A percentile compares a stretch with the other conserved stretches of the same genome.
Evolutionary conservation across 2,797 vertebrate genomes (phyloP).

Genomic region (Macropodus opercularis): DNA sequence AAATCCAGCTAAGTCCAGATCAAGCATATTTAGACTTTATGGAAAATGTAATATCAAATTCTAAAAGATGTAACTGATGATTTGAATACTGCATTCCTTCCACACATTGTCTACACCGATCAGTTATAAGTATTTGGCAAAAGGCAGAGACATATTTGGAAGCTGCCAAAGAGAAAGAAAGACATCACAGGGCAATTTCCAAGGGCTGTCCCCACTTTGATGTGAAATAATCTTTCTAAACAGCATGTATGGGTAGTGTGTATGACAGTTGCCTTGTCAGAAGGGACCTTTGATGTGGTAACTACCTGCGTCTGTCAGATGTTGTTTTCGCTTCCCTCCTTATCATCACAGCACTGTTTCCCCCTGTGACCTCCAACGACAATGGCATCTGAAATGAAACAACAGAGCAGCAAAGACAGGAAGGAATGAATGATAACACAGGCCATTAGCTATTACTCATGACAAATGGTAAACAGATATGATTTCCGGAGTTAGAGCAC

Average conservation of each 20-base stretch:
- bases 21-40: not conserved
- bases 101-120: not conserved
- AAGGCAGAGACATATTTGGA: not conserved
- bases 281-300: slow-evolving; percentile 31
- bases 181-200: slow-evolving; percentile 7
- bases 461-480: slow-evolving; percentile 23
- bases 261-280: slow-evolving; percentile 34
- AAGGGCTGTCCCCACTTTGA: not conserved
- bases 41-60: too few relatives aligned
- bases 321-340: slow-evolving; percentile 1
- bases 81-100: not conserved
- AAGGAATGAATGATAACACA: slow-evolving; percentile 22
- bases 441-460: slow-evolving; percentile 28
- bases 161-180: not conserved
- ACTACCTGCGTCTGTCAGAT: slow-evolving; percentile 30
- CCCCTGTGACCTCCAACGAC: slow-evolving; percentile 15
- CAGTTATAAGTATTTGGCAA: not conserved
- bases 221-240: slow-evolving; percentile 22
- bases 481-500: slow-evolving; percentile 5
- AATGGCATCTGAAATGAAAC: slow-evolving; percentile 21
- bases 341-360: slow-evolving; percentile 1
- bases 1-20: not conserved
- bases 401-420: slow-evolving; percentile 2
- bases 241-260: not conserved
- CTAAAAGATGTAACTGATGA: not conserved